phyloP scores from a whole-genome alignment of 2,113 vertebrate genomes.

The Elaphurus davidianus region DNA sequence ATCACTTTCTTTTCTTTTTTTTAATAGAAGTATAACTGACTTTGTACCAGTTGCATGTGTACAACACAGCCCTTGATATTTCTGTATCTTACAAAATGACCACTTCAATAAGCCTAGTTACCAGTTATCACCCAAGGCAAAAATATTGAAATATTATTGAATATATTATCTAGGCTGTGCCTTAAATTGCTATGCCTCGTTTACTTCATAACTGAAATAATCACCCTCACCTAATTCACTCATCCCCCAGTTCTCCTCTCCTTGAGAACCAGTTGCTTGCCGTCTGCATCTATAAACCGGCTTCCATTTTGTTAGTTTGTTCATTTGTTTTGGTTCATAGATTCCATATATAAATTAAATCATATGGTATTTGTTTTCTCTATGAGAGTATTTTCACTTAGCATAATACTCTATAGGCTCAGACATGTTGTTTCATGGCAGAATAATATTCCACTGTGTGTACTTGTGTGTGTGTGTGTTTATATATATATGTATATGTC shows the following conservation, averaged over 20 bases:
- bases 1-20: background rate
- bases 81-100: background rate
- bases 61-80: background rate
- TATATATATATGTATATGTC: background rate
- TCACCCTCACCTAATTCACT: background rate
- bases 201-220: background rate
- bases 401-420: background rate
- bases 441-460: background rate
- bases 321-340: background rate
- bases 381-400: background rate
- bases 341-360: background rate
- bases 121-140: background rate
- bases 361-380: background rate
- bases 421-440: background rate
- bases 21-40: background rate
- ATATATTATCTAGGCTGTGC: background rate
- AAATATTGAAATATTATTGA: background rate
- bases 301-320: background rate
- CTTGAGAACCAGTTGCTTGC: background rate
- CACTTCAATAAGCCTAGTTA: background rate
- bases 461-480: background rate
- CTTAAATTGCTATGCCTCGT: background rate
- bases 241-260: background rate
- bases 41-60: background rate
- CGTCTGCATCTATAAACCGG: background rate